phyloP scores from a whole-genome alignment of 92 coral and sea anemone species.

The Paragorgia papillata region DNA sequence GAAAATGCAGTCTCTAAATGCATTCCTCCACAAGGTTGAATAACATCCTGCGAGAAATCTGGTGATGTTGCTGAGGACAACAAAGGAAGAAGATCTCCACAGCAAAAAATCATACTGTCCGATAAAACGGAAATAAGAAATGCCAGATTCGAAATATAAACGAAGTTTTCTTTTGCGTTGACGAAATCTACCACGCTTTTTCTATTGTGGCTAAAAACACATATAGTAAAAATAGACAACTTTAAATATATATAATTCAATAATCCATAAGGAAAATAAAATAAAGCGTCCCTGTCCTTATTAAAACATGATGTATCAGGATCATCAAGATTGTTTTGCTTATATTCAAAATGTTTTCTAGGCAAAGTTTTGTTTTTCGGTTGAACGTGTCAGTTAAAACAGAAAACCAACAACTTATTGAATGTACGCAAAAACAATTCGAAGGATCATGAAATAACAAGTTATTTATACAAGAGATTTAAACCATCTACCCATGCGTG shows the following conservation, averaged over 20 bases:
- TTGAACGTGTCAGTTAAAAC: no score
- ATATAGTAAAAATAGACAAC: background rate
- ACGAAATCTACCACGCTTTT: conserved; percentile 98
- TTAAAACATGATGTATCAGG: no score
- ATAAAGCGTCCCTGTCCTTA: no score
- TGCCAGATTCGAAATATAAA: conserved; percentile 94
- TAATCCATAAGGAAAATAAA: background rate
- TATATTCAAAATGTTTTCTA: no score
- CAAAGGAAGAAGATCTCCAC: conserved; percentile 96
- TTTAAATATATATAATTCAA: background rate
- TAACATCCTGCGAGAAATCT: conserved; percentile 98
- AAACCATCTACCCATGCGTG: no score
- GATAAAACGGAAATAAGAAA: conserved; percentile 94
- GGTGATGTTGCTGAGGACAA: conserved; percentile 98
- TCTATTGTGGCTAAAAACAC: conserved; percentile 76
- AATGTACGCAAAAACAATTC: no score
- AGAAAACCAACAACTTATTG: no score
- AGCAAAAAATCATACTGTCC: conserved; percentile 95
- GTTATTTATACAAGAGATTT: no score
- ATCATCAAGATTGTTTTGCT: no score
- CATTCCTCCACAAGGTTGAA: conserved; percentile 99
- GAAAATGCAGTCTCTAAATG: conserved; percentile 96
- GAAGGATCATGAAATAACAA: no score
- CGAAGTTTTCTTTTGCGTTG: conserved; percentile 89
- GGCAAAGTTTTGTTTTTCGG: no score